Evolutionary conservation across 2,888 invertebrate species (phyloP), one percentile per base, ranked within the genome.

Genomic region (Caenorhabditis drosophilae): DNA sequence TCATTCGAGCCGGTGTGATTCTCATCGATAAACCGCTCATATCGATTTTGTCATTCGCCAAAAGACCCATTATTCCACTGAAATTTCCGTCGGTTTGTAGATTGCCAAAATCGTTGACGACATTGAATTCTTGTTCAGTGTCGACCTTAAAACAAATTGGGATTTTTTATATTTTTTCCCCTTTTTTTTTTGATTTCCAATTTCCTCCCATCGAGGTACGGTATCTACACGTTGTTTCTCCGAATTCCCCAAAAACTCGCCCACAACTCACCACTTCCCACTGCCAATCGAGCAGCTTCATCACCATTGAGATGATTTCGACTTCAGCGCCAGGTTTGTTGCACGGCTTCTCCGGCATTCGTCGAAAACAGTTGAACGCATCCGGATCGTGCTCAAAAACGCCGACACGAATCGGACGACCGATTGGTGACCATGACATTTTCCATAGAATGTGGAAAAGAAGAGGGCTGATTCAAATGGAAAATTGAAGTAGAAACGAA

Each of bases 281-380:
- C n/a, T 75, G 68, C 75, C 75, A 75, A 41, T 69, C 69, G 15
- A 75, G 45, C 34, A 75, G 54, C n/a, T 68, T 56, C 75, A 75
- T 68, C 16, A 72, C 73, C 55, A 73, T 67, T 9, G 54, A 42
- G 12, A 75, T 61, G 50, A 75, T 73, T 45, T 75, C 75, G 2
- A 75, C 56, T 49, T 75, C 75, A 7, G 71, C 67, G 34, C 75
- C 75, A 11, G 75, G 75, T 49, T 72, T 71, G 0, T 51, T 46
- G 40, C 73, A 73, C 11, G 46, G 35, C 46, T 69, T 60, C 35
- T 56, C 60, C 9, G 75, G 75, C 48, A 75, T 42, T 12, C 57
- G 42, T 9, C 75, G 73, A 51, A 70, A 75, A 51, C 75, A 75
- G 45, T 71, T 73, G 66, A 71, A 73, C 3, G 75, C 75, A 50